Evolutionary conservation across 2,113 vertebrate species (phyloP).

Genomic region (Apteryx owenii): DNA sequence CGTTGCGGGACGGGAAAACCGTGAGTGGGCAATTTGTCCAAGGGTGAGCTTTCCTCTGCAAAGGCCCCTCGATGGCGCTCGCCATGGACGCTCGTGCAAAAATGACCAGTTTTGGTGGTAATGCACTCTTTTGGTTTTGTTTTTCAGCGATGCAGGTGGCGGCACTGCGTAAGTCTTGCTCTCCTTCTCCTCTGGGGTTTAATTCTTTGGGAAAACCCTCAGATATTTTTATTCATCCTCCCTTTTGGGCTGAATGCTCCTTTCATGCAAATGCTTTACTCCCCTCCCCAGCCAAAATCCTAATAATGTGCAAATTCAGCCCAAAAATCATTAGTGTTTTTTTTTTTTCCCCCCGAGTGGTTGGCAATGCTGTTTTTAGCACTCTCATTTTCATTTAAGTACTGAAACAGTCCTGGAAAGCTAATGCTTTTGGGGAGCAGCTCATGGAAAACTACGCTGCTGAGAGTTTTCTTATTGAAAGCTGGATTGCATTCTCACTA

Average conservation of each 20-base stretch:
- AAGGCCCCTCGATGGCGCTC: background rate
- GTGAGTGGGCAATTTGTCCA: fast-evolving
- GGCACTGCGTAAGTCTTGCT: background rate
- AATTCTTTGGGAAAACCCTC: background rate
- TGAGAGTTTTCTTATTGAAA: no score
- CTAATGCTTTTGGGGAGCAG: background rate
- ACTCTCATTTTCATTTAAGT: background rate
- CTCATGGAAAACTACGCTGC: background rate
- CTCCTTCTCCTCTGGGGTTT: background rate
- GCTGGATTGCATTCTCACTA: no score
- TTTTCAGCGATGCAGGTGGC: background rate
- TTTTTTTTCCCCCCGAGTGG: no score
- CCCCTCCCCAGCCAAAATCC: no score
- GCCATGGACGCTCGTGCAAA: no score
- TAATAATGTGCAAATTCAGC: background rate
- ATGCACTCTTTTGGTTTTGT: background rate
- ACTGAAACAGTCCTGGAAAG: background rate
- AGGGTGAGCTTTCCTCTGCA: background rate
- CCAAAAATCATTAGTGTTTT: no score
- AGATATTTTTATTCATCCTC: background rate
- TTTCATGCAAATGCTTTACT: background rate
- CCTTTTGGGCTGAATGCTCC: background rate
- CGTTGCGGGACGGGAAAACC: background rate
- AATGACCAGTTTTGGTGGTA: background rate
- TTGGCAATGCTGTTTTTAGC: background rate